Percentiles rank a stretch among this genome's conserved stretches.
Conservation (phyloP, 2,113 vertebrate genomes). For the Pogonocichla stellata region DNA sequence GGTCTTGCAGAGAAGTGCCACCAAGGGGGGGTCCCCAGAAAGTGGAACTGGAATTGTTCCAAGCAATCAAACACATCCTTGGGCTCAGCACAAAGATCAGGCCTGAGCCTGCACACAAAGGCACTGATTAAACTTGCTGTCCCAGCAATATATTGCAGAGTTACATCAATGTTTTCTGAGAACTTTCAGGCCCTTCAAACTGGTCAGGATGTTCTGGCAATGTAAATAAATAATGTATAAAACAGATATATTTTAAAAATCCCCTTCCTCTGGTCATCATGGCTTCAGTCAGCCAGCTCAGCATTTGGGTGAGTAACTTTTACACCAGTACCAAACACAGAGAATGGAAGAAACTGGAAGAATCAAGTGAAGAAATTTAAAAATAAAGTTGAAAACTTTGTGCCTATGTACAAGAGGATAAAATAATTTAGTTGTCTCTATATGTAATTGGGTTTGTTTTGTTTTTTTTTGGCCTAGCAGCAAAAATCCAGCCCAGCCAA, state of each 20-base stretch:
- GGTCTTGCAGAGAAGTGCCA: neutral
- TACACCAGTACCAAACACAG: neutral
- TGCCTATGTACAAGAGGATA: neutral
- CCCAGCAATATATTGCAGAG: neutral
- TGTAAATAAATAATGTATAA: fast-evolving
- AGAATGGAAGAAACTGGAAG: neutral
- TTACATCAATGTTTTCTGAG: neutral
- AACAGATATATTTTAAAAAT: fast-evolving
- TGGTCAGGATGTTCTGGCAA: neutral
- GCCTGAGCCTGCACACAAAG: neutral
- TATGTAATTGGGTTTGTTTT: fast-evolving
- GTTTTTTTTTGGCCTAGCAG: neutral
- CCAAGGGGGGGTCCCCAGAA: neutral
- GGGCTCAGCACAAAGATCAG: neutral
- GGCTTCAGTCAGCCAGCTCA: neutral
- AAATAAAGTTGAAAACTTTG: neutral
- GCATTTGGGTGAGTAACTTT: neutral
- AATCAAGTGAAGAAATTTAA: neutral
- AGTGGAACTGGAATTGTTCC: neutral
- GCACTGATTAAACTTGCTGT: neutral
- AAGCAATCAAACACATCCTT: neutral
- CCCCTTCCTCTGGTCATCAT: neutral
- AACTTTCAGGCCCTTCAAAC: neutral
- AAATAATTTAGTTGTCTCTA: neutral
- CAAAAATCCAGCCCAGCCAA: neutral